Evolutionary conservation across 2,113 vertebrate species (phyloP), one percentile per base, ranked within the genome.

Genomic region (Erpornis zantholeuca): DNA sequence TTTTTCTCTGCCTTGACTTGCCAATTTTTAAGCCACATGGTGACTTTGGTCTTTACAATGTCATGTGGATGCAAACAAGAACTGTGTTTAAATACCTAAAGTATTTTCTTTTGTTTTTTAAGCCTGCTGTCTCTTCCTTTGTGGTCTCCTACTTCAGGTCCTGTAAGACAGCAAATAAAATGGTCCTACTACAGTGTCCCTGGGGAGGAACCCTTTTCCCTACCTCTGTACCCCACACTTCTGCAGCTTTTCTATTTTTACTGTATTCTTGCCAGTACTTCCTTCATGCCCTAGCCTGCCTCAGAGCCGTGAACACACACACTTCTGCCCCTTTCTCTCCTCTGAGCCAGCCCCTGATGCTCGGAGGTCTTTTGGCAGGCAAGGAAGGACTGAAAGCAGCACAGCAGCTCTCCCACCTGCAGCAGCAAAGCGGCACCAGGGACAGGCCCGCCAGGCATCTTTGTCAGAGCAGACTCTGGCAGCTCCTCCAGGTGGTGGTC

Each of bases 401-500:
- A 18, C 17, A 50, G 53, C 45, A 44, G 29, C 44, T 57, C 15
- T 82, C 35, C n/a, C n/a, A 28, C 13, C 68, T 66, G 42, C 36
- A 83, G 61, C 28, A n/a, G 57, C 66, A 35, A n/a, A 47, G 57
- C 27, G 28, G 53, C 64, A 31, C 9, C 29, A 73, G 69, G 15
- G 16, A 9, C 16, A n/a, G 88, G 31, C 42, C 25, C 4, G 7
- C 44, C 40, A 29, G 49, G 3, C 11, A 9, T 2, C 31, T 47
- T 28, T 3, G 31, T 47, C 64, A 52, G 50, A 42, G 66, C 57
- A 45, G 50, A 7, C 11, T 28, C 57, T 17, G 83, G 13, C 47
- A 57, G n/a, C 52, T 75, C 54, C 79, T 75, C 25, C 2, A 1
- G 1, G 0, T 5, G 6, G 0, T 21, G 21, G 45, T n/a, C 9